A percentile compares a stretch with the other conserved stretches of the same genome.
phyloP scores from a whole-genome alignment of 2,113 vertebrate species.

The Tachycineta bicolor region DNA sequence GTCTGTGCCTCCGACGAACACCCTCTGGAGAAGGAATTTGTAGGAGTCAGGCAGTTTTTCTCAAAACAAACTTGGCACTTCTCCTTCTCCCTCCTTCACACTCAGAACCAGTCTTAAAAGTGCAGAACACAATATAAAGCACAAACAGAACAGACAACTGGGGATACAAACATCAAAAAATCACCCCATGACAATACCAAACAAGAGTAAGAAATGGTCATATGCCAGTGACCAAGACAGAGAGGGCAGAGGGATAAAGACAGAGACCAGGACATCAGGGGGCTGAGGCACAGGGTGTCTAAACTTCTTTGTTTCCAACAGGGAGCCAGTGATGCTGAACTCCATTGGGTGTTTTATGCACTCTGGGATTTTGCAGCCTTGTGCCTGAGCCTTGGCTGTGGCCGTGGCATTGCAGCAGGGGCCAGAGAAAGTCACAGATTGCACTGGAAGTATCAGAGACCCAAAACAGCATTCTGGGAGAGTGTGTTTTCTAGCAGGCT shows the following conservation, averaged over 20 bases:
- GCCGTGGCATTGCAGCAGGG: background rate
- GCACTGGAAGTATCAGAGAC: background rate
- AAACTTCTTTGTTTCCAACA: background rate
- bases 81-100: too few species aligned
- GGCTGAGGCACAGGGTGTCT: background rate
- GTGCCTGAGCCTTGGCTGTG: background rate
- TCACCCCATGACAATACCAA: too few species aligned
- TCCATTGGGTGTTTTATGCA: background rate
- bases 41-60: too few species aligned
- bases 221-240: background rate
- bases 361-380: background rate
- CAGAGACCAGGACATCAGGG: background rate
- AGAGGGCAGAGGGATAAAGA: background rate
- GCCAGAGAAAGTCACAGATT: background rate
- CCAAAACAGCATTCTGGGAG: background rate
- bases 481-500: background rate
- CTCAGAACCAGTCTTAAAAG: too few species aligned
- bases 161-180: too few species aligned
- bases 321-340: rapidly evolving
- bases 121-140: too few species aligned
- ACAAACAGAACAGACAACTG: too few species aligned
- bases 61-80: too few species aligned
- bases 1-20: too few species aligned
- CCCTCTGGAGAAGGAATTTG: too few species aligned
- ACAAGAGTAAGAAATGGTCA: background rate